Conservation (phyloP, 2,797 vertebrate species). For the Astyanax mexicanus region DNA sequence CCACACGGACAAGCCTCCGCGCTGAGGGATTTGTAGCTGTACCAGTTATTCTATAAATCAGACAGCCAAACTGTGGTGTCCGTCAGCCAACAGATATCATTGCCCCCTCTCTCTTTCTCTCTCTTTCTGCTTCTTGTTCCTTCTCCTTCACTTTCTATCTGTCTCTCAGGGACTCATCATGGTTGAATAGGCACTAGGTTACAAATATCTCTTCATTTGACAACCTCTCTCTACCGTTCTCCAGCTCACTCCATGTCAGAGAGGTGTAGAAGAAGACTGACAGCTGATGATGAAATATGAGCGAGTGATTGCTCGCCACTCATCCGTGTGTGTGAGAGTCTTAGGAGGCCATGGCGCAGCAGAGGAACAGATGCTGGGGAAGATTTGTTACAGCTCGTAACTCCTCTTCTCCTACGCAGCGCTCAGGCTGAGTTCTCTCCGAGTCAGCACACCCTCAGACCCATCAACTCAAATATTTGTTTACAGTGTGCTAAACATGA, state of each 20-base stretch:
- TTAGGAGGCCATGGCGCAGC: constrained; percentile 59
- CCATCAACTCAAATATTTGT: constrained; percentile 49
- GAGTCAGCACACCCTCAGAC: constrained; percentile 51
- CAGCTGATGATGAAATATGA: constrained; percentile 75
- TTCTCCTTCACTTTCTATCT: constrained; percentile 16
- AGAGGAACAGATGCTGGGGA: constrained; percentile 68
- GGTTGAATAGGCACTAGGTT: constrained; percentile 14
- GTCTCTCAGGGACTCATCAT: constrained; percentile 44
- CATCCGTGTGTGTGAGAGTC: constrained; percentile 64
- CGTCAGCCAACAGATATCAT: constrained; percentile 32
- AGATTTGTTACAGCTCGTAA: constrained; percentile 62
- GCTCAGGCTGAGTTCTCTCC: constrained; percentile 41
- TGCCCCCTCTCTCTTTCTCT: neutral
- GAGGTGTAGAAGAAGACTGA: constrained; percentile 58
- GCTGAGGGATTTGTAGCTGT: constrained; percentile 20
- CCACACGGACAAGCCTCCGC: constrained; percentile 2
- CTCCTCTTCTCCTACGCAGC: constrained; percentile 56
- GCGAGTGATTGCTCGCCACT: constrained; percentile 64
- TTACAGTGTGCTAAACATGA: constrained; percentile 43
- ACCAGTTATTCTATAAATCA: constrained; percentile 40
- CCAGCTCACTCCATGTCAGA: constrained; percentile 39
- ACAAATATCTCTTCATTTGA: constrained; percentile 46
- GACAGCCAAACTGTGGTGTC: constrained; percentile 28
- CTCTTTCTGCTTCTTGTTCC: constrained; percentile 8
- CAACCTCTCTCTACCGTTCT: constrained; percentile 37